Evolutionary conservation across 2,797 vertebrate species (phyloP).

Genomic region (Acestrorhynchus altus): DNA sequence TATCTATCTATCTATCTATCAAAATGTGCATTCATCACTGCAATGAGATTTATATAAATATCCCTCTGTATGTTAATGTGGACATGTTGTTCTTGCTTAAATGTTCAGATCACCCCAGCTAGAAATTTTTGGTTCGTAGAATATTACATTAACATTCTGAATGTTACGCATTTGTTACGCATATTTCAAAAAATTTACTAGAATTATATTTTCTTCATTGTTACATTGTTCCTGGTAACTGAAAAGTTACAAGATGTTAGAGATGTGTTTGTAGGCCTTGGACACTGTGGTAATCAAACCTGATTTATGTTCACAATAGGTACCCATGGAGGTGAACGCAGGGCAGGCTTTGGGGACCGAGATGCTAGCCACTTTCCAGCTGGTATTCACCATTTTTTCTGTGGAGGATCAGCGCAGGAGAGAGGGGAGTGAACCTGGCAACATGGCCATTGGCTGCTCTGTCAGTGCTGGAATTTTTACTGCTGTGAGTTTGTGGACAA

Average conservation of each 20-base stretch:
- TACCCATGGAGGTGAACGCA: slow-evolving; percentile 75
- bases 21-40: no score
- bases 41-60: no score
- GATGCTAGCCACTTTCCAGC: slow-evolving; percentile 84
- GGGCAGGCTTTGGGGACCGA: slow-evolving; percentile 82
- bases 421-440: slow-evolving; percentile 75
- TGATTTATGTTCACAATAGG: slow-evolving; percentile 66
- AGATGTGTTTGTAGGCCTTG: neutral
- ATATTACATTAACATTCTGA: no score
- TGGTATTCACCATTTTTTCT: slow-evolving; percentile 84
- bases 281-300: neutral
- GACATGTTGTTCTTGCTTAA: no score
- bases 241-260: neutral
- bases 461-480: slow-evolving; percentile 78
- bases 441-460: slow-evolving; percentile 83
- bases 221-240: no score
- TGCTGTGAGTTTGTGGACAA: slow-evolving; percentile 70
- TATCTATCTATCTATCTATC: no score
- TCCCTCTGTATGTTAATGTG: no score
- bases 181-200: no score
- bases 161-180: no score
- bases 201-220: no score
- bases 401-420: slow-evolving; percentile 69
- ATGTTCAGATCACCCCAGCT: no score
- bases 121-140: no score